phyloP scores from a whole-genome alignment of 2,888 invertebrate species.

The Stegophylla sp. region DNA sequence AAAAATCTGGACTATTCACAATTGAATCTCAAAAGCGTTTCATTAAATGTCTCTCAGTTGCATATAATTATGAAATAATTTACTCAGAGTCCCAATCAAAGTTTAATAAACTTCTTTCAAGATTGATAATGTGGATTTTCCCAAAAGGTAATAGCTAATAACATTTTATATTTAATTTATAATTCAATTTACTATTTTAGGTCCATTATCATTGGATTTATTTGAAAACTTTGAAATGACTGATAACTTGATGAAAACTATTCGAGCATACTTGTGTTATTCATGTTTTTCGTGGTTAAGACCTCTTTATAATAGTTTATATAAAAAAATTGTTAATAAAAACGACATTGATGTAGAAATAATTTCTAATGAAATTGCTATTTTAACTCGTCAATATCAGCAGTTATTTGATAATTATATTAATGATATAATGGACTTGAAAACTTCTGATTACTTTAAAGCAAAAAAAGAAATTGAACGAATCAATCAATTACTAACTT shows the following conservation, averaged over 20 bases:
- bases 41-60: slow-evolving; percentile 42
- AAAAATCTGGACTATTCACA: slow-evolving; percentile 33
- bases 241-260: slow-evolving; percentile 33
- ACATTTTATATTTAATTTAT: background rate
- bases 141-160: slow-evolving; percentile 35
- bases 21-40: slow-evolving; percentile 34
- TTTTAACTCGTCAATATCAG: slow-evolving; percentile 25
- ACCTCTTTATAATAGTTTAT: slow-evolving; percentile 26
- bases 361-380: slow-evolving; percentile 19
- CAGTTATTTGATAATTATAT: slow-evolving; percentile 16
- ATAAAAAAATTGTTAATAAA: slow-evolving; percentile 37
- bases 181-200: slow-evolving; percentile 21
- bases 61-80: slow-evolving; percentile 39
- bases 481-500: slow-evolving; percentile 26
- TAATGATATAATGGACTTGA: slow-evolving; percentile 19
- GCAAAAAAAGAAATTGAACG: slow-evolving; percentile 53
- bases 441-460: slow-evolving; percentile 31
- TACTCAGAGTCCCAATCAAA: slow-evolving; percentile 47
- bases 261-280: slow-evolving; percentile 38
- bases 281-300: slow-evolving; percentile 45
- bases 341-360: background rate
- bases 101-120: slow-evolving; percentile 41
- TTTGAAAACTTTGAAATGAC: slow-evolving; percentile 23
- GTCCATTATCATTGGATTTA: slow-evolving; percentile 30
- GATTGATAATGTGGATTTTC: slow-evolving; percentile 46